Percentiles rank a stretch among this genome's conserved stretches.
Evolutionary conservation across 2,113 vertebrate species (phyloP).

Genomic region (Menidia beryllina): DNA sequence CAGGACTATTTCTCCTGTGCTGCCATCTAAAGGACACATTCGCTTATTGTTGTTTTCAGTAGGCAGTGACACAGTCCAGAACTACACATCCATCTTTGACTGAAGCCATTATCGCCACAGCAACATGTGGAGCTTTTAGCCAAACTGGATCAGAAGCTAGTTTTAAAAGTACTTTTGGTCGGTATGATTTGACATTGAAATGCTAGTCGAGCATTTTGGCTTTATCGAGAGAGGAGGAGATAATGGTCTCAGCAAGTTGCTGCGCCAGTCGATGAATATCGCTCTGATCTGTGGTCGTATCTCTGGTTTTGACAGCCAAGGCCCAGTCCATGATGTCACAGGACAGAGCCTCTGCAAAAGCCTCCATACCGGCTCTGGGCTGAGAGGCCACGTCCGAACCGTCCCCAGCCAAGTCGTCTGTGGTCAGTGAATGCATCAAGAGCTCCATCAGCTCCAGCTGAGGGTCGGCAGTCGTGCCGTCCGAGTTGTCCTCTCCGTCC

Average conservation of each 20-base stretch:
- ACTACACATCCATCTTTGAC: not conserved
- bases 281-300: not conserved
- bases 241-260: conserved; percentile 58
- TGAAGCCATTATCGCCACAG: not conserved
- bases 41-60: not conserved
- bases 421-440: conserved; percentile 74
- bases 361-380: conserved; percentile 29
- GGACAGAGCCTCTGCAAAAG: conserved; percentile 67
- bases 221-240: conserved; percentile 64
- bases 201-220: conserved; percentile 24
- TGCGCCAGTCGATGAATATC: conserved; percentile 54
- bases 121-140: no score
- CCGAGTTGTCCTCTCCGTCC: conserved; percentile 32
- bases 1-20: conserved; percentile 25
- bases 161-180: not conserved
- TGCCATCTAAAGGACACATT: conserved; percentile 49
- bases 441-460: conserved; percentile 68
- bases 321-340: conserved; percentile 57
- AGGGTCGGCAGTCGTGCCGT: not conserved
- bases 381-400: not conserved
- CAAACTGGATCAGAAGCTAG: not conserved
- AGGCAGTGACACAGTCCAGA: not conserved
- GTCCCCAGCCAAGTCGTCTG: conserved; percentile 9
- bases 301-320: not conserved
- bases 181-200: not conserved